Percentiles rank a stretch among this genome's conserved stretches.
Evolutionary conservation across 2,888 invertebrate genomes (phyloP).

Genomic region (Watsonalla cultraria): DNA sequence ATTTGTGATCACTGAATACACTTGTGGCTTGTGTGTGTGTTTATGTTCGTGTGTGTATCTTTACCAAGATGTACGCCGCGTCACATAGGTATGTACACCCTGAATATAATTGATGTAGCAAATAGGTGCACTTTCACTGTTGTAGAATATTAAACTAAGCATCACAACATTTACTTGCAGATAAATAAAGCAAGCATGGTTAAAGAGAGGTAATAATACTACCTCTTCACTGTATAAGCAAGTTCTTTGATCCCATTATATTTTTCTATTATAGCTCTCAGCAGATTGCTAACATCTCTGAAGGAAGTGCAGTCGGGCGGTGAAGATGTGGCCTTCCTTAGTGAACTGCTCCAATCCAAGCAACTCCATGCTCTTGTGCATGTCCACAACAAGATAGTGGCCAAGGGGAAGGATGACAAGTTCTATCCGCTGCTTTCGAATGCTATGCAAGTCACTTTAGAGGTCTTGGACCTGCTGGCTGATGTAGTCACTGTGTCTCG

Average conservation of each 20-base stretch:
- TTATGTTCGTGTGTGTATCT: no score
- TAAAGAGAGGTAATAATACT: no score
- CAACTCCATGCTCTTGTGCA: constrained; percentile 93
- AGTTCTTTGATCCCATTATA: no score
- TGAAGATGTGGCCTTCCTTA: constrained; percentile 92
- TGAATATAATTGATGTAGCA: no score
- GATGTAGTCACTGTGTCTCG: constrained; percentile 82
- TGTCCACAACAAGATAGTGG: constrained; percentile 93
- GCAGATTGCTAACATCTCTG: constrained; percentile 88
- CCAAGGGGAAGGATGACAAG: constrained; percentile 90
- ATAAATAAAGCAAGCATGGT: no score
- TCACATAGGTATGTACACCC: no score
- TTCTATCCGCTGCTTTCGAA: constrained; percentile 91
- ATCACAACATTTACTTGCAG: no score
- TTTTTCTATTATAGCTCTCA: constrained; percentile 81
- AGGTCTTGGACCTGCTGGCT: constrained; percentile 88
- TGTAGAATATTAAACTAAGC: no score
- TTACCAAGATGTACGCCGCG: no score
- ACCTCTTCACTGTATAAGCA: not conserved
- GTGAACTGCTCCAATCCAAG: constrained; percentile 89
- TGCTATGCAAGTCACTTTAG: constrained; percentile 89
- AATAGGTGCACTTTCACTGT: no score
- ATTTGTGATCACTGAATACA: no score
- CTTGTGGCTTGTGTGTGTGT: no score
- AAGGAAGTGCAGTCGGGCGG: constrained; percentile 90